Conservation (phyloP, 1,140 invertebrate genomes). For the Neodiprion virginianus region DNA sequence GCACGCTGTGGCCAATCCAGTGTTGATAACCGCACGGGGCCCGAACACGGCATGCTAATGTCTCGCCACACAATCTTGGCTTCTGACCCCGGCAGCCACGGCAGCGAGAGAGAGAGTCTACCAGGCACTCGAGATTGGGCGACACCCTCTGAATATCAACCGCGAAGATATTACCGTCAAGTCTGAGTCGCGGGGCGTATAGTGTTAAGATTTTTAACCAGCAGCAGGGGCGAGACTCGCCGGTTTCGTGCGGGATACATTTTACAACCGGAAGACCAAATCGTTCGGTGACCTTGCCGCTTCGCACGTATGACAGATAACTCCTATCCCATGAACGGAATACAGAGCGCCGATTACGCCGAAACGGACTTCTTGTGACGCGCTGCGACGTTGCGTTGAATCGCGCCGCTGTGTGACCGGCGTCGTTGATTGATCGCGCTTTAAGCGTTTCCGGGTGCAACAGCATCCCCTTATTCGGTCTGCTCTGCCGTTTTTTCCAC, state of each 20-base stretch:
- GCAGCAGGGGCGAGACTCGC: not conserved
- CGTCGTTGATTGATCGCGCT: no score
- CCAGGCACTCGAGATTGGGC: constrained; percentile 30
- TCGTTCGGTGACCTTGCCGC: not conserved
- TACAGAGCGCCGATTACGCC: no score
- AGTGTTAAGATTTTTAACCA: not conserved
- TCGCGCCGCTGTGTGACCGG: no score
- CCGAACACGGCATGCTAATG: constrained; percentile 47
- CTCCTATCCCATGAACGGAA: no score
- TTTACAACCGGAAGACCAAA: no score
- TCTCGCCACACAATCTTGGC: constrained; percentile 39
- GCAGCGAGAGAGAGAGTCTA: constrained; percentile 25
- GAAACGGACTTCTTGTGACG: no score
- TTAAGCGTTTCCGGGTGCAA: not conserved
- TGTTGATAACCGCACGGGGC: constrained; percentile 44
- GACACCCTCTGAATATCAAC: constrained; percentile 44
- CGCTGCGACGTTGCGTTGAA: no score
- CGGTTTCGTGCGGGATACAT: not conserved
- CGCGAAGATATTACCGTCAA: constrained; percentile 7
- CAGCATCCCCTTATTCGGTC: not conserved
- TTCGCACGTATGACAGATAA: no score
- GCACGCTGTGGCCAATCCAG: constrained; percentile 46
- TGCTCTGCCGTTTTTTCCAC: no score
- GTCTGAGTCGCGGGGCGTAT: not conserved
- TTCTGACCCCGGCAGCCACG: constrained; percentile 19